phyloP scores from a whole-genome alignment of 2,113 vertebrate species.

The Euleptes europaea region DNA sequence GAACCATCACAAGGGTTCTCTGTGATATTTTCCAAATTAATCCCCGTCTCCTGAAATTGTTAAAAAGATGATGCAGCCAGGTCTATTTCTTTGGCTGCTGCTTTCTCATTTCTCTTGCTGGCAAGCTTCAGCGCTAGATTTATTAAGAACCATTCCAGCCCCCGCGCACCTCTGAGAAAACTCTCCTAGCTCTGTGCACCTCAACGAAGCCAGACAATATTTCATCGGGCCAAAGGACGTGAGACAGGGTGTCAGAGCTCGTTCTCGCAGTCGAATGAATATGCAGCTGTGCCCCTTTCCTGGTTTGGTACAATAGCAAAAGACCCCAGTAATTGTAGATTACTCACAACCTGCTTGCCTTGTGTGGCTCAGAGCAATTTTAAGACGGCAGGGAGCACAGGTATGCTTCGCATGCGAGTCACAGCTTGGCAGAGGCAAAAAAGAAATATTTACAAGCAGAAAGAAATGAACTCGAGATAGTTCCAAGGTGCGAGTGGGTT shows the following conservation, averaged over 20 bases:
- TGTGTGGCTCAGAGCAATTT: slow-evolving; percentile 32
- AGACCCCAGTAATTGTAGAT: slow-evolving; percentile 51
- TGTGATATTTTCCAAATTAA: slow-evolving; percentile 14
- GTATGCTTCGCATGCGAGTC: not conserved
- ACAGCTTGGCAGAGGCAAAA: slow-evolving; percentile 22
- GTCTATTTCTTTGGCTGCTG: not conserved
- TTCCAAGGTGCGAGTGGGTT: slow-evolving; percentile 15
- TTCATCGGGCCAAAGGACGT: slow-evolving; percentile 36
- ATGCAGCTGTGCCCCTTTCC: slow-evolving; percentile 41
- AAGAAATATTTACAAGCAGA: slow-evolving; percentile 23
- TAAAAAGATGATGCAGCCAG: not conserved
- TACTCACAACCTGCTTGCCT: slow-evolving; percentile 43
- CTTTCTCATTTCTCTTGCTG: not conserved
- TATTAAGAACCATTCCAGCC: slow-evolving; percentile 25
- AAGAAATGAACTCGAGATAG: slow-evolving; percentile 24
- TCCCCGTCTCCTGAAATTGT: not conserved
- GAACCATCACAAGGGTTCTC: not conserved
- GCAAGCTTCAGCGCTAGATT: slow-evolving; percentile 9
- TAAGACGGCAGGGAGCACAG: slow-evolving; percentile 23
- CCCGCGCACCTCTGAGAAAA: slow-evolving; percentile 28
- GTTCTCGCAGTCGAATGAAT: slow-evolving; percentile 41
- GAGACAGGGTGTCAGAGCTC: slow-evolving; percentile 34
- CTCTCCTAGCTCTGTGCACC: slow-evolving; percentile 23
- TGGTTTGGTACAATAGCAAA: slow-evolving; percentile 50
- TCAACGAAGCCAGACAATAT: slow-evolving; percentile 14